These are phyloP conservation scores for Gymnodraco acuticeps DNA, from an alignment of 2,797 vertebrate genomes.

Conservation along the genomic window DNA sequence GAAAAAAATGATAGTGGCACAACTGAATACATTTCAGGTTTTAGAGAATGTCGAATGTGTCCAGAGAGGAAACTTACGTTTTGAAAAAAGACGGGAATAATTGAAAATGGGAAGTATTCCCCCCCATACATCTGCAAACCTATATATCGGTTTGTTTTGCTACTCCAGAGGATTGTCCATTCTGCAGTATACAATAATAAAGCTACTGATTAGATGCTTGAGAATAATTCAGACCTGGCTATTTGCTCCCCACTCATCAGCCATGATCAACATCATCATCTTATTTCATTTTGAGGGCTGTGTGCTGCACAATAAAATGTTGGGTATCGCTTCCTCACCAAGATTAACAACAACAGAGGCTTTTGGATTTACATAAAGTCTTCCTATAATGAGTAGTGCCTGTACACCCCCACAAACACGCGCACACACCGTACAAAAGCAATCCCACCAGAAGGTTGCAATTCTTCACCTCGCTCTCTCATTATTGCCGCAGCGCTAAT, in stretches of 20 bases:
- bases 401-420: conserved; percentile 15
- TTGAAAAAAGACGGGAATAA: not conserved
- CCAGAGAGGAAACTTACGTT: not conserved
- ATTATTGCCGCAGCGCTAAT: conserved; percentile 70
- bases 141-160: conserved; percentile 44
- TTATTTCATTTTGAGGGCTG: conserved; percentile 67
- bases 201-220: conserved; percentile 58
- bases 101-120: conserved; percentile 10
- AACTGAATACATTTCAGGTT: conserved; percentile 6
- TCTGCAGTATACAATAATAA: conserved; percentile 56
- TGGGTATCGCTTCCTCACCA: conserved; percentile 50
- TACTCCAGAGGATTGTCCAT: conserved; percentile 14
- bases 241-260: conserved; percentile 52
- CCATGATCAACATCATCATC: conserved; percentile 62
- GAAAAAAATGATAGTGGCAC: not conserved
- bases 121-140: conserved; percentile 18
- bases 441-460: conserved; percentile 56
- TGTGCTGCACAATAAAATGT: conserved; percentile 54
- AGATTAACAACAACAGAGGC: conserved; percentile 70
- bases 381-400: conserved; percentile 64
- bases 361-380: conserved; percentile 70
- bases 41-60: not conserved
- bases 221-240: conserved; percentile 57
- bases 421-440: conserved; percentile 28
- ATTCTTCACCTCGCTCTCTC: conserved; percentile 67